Evolutionary conservation across 2,797 vertebrate species (phyloP).

Genomic region (Urosaurus nigricauda): DNA sequence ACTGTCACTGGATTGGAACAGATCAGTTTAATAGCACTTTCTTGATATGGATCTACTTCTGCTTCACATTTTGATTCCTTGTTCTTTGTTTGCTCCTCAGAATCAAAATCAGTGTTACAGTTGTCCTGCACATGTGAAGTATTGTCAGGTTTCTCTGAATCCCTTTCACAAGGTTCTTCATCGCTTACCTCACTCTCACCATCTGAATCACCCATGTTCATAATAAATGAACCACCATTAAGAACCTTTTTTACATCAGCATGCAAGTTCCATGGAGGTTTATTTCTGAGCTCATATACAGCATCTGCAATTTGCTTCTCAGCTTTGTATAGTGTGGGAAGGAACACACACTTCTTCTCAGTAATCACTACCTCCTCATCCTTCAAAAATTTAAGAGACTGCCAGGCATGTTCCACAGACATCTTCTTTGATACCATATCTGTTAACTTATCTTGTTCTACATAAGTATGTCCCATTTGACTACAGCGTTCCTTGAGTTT

Average conservation of each 20-base stretch:
- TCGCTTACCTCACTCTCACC: neutral
- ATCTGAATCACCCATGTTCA: neutral
- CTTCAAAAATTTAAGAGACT: constrained; percentile 82
- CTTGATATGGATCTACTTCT: constrained; percentile 80
- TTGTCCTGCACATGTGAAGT: neutral
- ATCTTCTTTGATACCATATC: constrained; percentile 55
- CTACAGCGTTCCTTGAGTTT: constrained; percentile 78
- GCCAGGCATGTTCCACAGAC: constrained; percentile 70
- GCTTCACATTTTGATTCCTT: constrained; percentile 25
- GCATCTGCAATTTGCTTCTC: constrained; percentile 81
- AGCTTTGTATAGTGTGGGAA: constrained; percentile 76
- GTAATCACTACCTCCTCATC: constrained; percentile 72
- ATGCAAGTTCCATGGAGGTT: constrained; percentile 70
- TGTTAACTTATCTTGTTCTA: constrained; percentile 73
- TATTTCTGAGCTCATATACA: constrained; percentile 69
- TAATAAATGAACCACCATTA: neutral
- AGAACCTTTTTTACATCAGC: constrained; percentile 78
- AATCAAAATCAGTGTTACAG: constrained; percentile 12
- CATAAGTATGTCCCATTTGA: constrained; percentile 82
- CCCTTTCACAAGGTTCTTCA: constrained; percentile 9
- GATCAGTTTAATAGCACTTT: constrained; percentile 82
- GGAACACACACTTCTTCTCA: constrained; percentile 76
- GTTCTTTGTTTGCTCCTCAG: neutral
- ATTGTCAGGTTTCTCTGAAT: constrained; percentile 17
- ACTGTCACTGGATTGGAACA: constrained; percentile 85